These are phyloP conservation scores for Drosophila mayaguana DNA, from an alignment of 2,888 invertebrate genomes.

Conservation along the genomic window DNA sequence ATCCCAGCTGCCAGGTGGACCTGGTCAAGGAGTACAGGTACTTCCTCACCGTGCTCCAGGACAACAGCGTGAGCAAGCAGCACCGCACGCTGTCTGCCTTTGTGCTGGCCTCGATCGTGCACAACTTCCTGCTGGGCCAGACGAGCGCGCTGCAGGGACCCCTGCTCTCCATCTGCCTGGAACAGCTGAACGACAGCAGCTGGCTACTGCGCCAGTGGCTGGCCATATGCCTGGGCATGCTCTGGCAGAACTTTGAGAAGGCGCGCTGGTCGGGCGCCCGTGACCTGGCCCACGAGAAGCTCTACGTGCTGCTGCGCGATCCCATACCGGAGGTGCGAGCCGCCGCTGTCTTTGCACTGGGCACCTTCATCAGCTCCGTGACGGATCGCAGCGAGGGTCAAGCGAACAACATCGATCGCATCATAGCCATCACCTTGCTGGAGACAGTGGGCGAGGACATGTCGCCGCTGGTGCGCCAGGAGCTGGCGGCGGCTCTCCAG, in stretches of 20 bases:
- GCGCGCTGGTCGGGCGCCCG: constrained; percentile 98
- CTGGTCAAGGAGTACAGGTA: constrained; percentile 98
- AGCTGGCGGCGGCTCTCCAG: constrained; percentile 94
- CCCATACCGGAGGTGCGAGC: constrained; percentile 96
- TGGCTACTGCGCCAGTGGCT: constrained; percentile 93
- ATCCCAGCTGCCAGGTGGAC: constrained; percentile 97
- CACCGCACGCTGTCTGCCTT: constrained; percentile 97
- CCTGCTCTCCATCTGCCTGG: constrained; percentile 95
- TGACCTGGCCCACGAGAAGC: constrained; percentile 98
- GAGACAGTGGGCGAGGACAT: constrained; percentile 92
- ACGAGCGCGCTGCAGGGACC: constrained; percentile 95
- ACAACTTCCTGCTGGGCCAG: constrained; percentile 94
- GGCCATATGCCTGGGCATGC: constrained; percentile 93
- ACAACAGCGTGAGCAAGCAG: constrained; percentile 92
- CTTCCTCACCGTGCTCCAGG: constrained; percentile 96
- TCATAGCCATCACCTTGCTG: constrained; percentile 94
- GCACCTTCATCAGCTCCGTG: constrained; percentile 95
- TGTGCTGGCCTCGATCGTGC: constrained; percentile 96
- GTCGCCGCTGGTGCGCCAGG: constrained; percentile 94
- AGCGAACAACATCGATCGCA: constrained; percentile 96
- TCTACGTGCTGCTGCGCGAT: constrained; percentile 92
- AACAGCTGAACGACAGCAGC: constrained; percentile 91
- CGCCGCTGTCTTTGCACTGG: constrained; percentile 97
- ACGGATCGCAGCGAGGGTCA: constrained; percentile 95
- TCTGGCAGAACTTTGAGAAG: constrained; percentile 95